phyloP scores from a whole-genome alignment of 1,140 invertebrate genomes.

The Hypothenemus hampei region DNA sequence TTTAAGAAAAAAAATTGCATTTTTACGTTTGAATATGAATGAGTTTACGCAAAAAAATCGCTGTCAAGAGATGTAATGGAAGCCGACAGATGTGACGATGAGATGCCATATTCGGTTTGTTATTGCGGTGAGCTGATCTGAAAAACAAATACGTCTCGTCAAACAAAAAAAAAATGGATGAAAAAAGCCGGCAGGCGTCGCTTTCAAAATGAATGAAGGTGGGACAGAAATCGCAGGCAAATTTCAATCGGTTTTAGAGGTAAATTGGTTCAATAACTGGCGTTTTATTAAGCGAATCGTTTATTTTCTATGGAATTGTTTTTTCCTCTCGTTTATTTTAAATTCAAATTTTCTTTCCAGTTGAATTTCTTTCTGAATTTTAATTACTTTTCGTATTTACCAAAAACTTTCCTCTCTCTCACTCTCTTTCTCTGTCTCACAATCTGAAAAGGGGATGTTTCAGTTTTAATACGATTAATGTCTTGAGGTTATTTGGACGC shows the following conservation, averaged over 20 bases:
- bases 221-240: not conserved
- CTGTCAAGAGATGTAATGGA: no score
- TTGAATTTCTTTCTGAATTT: no score
- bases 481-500: no score
- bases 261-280: not conserved
- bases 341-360: not conserved
- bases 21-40: no score
- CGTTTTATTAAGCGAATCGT: not conserved
- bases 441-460: no score
- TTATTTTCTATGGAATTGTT: not conserved
- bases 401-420: no score
- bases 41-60: no score
- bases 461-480: no score
- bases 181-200: not conserved
- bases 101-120: slow-evolving; percentile 6
- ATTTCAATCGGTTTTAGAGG: not conserved
- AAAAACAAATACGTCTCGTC: slow-evolving; percentile 4
- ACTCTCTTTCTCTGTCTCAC: no score
- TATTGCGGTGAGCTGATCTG: slow-evolving; percentile 8
- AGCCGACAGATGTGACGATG: not conserved
- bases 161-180: slow-evolving; percentile 2
- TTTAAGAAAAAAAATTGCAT: no score
- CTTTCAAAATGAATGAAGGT: not conserved
- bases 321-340: not conserved
- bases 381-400: no score